Percentiles rank a stretch among this genome's conserved stretches.
Evolutionary conservation across 2,113 vertebrate species (phyloP).

Genomic region (Pseudopipra pipra): DNA sequence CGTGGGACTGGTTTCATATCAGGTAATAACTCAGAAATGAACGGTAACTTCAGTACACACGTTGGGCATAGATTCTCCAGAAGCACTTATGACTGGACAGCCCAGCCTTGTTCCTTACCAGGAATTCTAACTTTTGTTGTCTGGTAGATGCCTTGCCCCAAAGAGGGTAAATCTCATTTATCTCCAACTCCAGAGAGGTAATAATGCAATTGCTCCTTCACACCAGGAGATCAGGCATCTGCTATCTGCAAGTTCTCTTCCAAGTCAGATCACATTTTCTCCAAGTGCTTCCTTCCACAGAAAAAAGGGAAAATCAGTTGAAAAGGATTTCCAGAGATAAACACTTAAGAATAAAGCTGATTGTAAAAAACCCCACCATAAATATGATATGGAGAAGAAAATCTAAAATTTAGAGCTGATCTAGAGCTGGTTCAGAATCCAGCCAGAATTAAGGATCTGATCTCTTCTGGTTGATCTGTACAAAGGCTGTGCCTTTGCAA

Average conservation of each 20-base stretch:
- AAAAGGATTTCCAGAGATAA: not conserved
- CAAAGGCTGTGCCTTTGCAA: not conserved
- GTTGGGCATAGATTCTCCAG: not conserved
- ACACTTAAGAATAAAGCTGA: not conserved
- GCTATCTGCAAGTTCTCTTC: not conserved
- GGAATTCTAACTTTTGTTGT: not conserved
- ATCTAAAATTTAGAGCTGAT: not conserved
- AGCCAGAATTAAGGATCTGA: not conserved
- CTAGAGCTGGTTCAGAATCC: not conserved
- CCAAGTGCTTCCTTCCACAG: not conserved
- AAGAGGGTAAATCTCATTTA: not conserved
- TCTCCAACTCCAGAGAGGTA: not conserved
- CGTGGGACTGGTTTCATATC: not conserved
- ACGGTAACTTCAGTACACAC: fast-evolving
- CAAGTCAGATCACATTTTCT: not conserved
- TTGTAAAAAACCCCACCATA: not conserved
- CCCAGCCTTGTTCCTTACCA: not conserved
- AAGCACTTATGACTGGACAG: not conserved
- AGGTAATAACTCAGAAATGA: not conserved
- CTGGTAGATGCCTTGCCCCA: not conserved
- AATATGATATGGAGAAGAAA: not conserved
- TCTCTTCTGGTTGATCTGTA: not conserved
- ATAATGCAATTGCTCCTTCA: not conserved
- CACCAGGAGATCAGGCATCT: not conserved
- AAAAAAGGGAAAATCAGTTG: not conserved